Evolutionary conservation across 2,113 vertebrate genomes (phyloP), one percentile per base, ranked within the genome.

Genomic region (Crotalus viridis): DNA sequence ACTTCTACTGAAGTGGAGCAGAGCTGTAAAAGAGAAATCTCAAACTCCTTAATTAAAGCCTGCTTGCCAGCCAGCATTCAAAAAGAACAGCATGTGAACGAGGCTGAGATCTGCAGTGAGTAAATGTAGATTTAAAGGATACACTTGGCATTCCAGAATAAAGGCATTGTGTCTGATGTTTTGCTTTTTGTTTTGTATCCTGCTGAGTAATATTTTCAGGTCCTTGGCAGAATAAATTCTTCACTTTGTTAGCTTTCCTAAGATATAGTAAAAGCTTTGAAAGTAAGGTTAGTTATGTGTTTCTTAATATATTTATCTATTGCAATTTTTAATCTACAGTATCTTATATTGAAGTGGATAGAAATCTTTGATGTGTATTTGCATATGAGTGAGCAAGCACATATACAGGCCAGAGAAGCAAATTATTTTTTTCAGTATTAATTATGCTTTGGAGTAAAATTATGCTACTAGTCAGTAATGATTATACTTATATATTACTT

Each of bases 11-110:
- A 96, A 95, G 90, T 94, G 54, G 64, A 95, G 69, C 96, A 94
- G 94, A 46, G 92, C 87, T 95, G 69, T 87, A 81, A 94, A 96
- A 94, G 46, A 92, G 87, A 81, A 33, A 39, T 85, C 93, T 93
- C 74, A 93, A 96, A 94, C 95, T 74, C 90, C 85, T 94, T 95
- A 92, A 93, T 94, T 96, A 95, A 96, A 92, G 46, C 89, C n/a
- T 94, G 43, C 69, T 90, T 87, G 93, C 86, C 85, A 93, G 85
- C 54, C 33, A 21, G 57, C 85, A 94, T 95, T 94, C 24, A 48
- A 91, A 96, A 94, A 90, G 55, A 91, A 92, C 2, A 92, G 24
- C 43, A 64, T 55, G 93, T 93, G 43, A 93, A 61, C 56, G 91
- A 87, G 92, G 28, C 59, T 69, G 91, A 90, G 85, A 88, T 94